Conservation (phyloP, 2,888 invertebrate genomes). For the Lycia hirtaria region DNA sequence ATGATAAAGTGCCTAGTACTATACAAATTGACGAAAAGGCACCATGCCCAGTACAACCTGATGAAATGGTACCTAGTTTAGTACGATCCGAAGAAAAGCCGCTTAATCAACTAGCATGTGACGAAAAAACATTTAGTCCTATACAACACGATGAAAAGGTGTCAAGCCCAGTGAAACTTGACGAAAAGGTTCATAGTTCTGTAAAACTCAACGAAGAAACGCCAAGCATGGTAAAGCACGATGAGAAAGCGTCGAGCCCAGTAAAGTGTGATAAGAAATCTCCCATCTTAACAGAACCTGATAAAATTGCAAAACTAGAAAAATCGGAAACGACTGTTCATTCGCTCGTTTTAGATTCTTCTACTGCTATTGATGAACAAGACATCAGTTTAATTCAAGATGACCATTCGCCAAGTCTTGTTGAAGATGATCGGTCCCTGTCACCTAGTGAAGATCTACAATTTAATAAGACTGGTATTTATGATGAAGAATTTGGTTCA, state of each 20-base stretch:
- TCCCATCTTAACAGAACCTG: background rate
- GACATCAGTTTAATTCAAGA: slow-evolving; percentile 2
- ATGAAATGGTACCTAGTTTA: slow-evolving; percentile 8
- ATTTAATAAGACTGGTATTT: slow-evolving; percentile 8
- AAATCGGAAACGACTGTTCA: background rate
- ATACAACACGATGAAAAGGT: slow-evolving; percentile 4
- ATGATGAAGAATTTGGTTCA: background rate
- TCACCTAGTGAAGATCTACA: slow-evolving; percentile 7
- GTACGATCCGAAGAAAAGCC: slow-evolving; percentile 22
- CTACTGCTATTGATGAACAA: background rate
- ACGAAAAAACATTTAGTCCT: background rate
- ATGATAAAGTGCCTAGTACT: slow-evolving; percentile 26
- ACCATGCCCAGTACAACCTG: slow-evolving; percentile 1
- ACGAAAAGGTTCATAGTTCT: background rate
- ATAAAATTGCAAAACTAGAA: background rate
- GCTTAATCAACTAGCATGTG: slow-evolving; percentile 11
- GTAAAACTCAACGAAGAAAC: slow-evolving; percentile 23
- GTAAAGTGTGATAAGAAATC: slow-evolving; percentile 5
- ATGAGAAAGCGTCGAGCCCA: slow-evolving; percentile 26
- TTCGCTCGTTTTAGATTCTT: background rate
- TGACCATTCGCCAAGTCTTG: slow-evolving; percentile 27
- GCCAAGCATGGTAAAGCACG: slow-evolving; percentile 23
- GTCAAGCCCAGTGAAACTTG: background rate
- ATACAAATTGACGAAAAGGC: background rate
- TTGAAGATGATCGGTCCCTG: slow-evolving; percentile 19